Base-by-base conservation (phyloP, 2,113 vertebrate genomes). In the Pagrus major region DNA sequence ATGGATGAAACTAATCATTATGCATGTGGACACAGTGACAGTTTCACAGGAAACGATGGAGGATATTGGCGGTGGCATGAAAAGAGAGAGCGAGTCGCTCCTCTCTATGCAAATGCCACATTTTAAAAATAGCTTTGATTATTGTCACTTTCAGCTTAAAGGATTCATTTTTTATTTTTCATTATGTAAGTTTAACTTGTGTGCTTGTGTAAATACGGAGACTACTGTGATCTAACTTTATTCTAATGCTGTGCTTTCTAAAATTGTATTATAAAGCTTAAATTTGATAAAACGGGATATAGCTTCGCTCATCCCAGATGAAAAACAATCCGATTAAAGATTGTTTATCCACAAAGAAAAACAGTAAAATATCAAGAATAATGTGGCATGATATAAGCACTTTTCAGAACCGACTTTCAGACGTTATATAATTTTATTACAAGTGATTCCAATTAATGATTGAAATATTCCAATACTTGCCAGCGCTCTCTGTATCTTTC, bases 1-100 rank as follows among this genome's bases (percentile, higher is more conserved):
- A 86, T 92, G 88, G 91, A 59, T 92, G 91, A 66, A 91, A 65
- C 86, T 90, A 84, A 91, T 92, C 83, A 92, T 89, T 83, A 82
- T 91, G 86, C 88, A 82, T 87, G 83, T 88, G 83, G 83, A 86
- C 80, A 78, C 78, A 67, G 70, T 82, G 85, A 86, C 86, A 88
- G 77, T 69, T 88, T 85, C 78, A 75, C 49, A 59, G 55, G 64
- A n/a, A 83, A 85, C 75, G 78, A 76, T 76, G 42, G 66, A 86
- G 64, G 71, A 67, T 75, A 51, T 83, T 71, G 21, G 21, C 54
- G 39, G 37, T 31, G 25, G 56, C 59, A 51, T 49, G 55, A 39
- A 2, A 65, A 70, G 21, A 41, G 37, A 71, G 44, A 82, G 51
- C 41, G 47, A 55, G 47, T 70, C 59, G 54, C 20, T 42, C 20